These are phyloP conservation scores for Caenorhabditis tropicalis DNA, from an alignment of 1,140 invertebrate genomes.

Conservation along the genomic window DNA sequence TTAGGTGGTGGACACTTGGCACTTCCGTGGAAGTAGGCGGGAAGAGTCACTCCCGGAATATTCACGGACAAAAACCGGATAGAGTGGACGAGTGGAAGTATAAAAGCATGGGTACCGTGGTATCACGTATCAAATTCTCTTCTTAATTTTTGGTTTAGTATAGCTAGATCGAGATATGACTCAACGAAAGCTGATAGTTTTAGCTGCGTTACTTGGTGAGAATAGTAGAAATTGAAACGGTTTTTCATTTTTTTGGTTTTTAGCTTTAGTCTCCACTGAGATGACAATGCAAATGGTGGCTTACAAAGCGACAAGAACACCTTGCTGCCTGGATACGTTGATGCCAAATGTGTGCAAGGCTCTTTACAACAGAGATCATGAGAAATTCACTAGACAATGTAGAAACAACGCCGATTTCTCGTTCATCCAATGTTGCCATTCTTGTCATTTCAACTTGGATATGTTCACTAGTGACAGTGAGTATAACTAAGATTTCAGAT, in stretches of 20 bases:
- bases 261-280: conserved; percentile 19
- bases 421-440: conserved; percentile 61
- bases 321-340: conserved; percentile 59
- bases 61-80: neutral
- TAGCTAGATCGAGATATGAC: neutral
- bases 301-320: conserved; percentile 55
- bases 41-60: conserved; percentile 2
- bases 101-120: conserved; percentile 33
- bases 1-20: conserved; percentile 31
- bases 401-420: conserved; percentile 58
- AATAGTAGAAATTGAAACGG: fast-evolving
- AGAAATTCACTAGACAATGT: conserved; percentile 55
- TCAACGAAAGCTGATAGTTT: neutral
- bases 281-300: conserved; percentile 43
- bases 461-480: conserved; percentile 46
- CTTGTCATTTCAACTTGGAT: conserved; percentile 59
- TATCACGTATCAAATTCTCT: conserved; percentile 23
- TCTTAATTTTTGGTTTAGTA: neutral
- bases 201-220: neutral
- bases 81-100: neutral
- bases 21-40: conserved; percentile 42
- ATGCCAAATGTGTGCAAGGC: conserved; percentile 57
- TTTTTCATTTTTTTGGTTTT: neutral
- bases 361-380: conserved; percentile 54
- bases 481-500: neutral